Conservation (phyloP, 2,113 vertebrate species). For the Asarcornis scutulata region DNA sequence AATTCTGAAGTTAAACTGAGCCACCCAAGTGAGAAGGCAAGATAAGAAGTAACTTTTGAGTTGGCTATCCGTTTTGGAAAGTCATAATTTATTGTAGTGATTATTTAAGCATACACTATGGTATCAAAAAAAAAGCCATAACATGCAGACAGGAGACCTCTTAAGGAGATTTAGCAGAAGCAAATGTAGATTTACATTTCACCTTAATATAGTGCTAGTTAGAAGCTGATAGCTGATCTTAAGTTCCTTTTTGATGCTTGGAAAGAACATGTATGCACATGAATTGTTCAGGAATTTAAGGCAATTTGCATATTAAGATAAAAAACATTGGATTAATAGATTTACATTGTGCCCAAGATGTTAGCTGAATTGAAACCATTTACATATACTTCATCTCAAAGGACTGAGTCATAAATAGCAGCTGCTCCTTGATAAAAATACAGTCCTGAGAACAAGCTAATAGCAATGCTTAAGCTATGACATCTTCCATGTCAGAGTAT, state of each 20-base stretch:
- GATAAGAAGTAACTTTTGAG: conserved; percentile 48
- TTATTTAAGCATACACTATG: conserved; percentile 64
- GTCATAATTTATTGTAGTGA: conserved; percentile 61
- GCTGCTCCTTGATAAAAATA: conserved; percentile 66
- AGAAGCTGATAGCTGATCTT: conserved; percentile 53
- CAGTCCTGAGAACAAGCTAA: conserved; percentile 64
- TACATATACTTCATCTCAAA: conserved; percentile 58
- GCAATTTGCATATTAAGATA: conserved; percentile 68
- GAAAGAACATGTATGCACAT: conserved; percentile 37
- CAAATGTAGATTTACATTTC: conserved; percentile 66
- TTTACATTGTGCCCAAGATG: conserved; percentile 49
- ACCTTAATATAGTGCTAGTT: conserved; percentile 70
- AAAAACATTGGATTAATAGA: background rate
- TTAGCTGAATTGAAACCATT: conserved; percentile 53
- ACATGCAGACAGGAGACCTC: conserved; percentile 51
- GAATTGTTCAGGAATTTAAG: conserved; percentile 55
- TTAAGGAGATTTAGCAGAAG: conserved; percentile 68
- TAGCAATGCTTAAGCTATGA: conserved; percentile 64
- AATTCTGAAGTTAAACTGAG: background rate
- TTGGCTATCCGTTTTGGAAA: conserved; percentile 60
- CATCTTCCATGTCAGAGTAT: conserved; percentile 63
- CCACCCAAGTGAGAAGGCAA: background rate
- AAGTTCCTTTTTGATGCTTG: conserved; percentile 32
- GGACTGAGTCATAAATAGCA: conserved; percentile 63
- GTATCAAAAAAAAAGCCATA: conserved; percentile 56